Base-by-base conservation (phyloP, 1,140 invertebrate genomes). In the Micrasema longulum region DNA sequence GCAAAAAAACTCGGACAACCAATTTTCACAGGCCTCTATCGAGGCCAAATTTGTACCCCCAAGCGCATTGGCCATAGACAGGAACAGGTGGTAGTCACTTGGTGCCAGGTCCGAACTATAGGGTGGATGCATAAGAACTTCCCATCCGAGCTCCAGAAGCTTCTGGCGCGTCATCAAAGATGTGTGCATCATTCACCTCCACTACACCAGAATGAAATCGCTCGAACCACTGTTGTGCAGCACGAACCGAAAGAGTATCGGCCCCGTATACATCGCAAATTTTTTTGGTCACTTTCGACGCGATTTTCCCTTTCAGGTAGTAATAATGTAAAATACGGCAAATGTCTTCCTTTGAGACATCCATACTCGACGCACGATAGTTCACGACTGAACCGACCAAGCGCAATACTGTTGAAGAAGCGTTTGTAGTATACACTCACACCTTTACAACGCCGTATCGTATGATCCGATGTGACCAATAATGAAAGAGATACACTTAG, bases 341-440 rank as follows among this genome's bases (percentile, higher is more conserved):
- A 50, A 50, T 50, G n/a, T 50, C 12, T 50, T 50, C 47, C 2
- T 50, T 50, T 50, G 14, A 50, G 47, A 50, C 18, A 9, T 50
- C 47, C 47, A 50, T 50, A 50, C 47, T 50, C 12, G 14, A 50
- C 47, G 47, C 47, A 50, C 47, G 47, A 50, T 50, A 50, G 47
- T 43, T 75, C 69, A 35, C 67, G 75, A 31, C 71, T 50, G 7
- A 41, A 63, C 52, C 52, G 52, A 80, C 77, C 48, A 80, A 76
- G 70, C 64, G 36, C 18, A 63, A 41, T 63, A 43, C 26, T 63
- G 36, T 63, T 12, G n/a, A 20, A 20, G 7, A 41, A 63, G 10
- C 31, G 57, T 63, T 63, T 63, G 31, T 38, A 23, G 18, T 41
- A 63, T 63, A 22, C 7, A 47, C 16, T 48, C 41, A 31, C 35